These are phyloP conservation scores for Intellagama lesueurii DNA, from an alignment of 2,797 vertebrate genomes.

Conservation along the genomic window DNA sequence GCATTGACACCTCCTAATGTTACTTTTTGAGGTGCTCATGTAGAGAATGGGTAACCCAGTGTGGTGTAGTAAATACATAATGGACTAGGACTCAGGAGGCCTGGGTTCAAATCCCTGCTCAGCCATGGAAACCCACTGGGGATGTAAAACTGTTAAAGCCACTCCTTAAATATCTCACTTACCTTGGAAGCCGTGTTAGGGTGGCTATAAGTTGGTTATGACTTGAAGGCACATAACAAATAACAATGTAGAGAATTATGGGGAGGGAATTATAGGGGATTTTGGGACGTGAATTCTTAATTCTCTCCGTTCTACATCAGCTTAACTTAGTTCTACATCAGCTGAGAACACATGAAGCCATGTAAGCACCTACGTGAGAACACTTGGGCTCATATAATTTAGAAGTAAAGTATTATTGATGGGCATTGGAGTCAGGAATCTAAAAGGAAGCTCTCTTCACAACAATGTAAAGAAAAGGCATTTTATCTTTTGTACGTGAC, in stretches of 20 bases:
- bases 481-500: conserved; percentile 39
- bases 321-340: neutral
- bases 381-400: neutral
- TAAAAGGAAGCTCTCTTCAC: conserved; percentile 19
- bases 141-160: no score
- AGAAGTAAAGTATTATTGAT: conserved; percentile 4
- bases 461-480: neutral
- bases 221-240: no score
- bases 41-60: no score
- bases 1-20: neutral
- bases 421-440: neutral
- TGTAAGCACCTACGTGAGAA: neutral
- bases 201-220: no score
- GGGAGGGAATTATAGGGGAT: neutral
- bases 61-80: no score
- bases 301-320: neutral
- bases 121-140: no score
- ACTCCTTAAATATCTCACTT: no score
- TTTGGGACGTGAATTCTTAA: neutral
- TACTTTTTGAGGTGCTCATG: neutral
- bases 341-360: neutral
- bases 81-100: no score
- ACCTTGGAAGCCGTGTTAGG: no score
- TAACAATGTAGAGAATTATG: no score
- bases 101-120: no score